A percentile compares a stretch with the other conserved stretches of the same genome.
Conservation (phyloP, 64 coral and sea anemone genomes). For the Montipora capricornis region DNA sequence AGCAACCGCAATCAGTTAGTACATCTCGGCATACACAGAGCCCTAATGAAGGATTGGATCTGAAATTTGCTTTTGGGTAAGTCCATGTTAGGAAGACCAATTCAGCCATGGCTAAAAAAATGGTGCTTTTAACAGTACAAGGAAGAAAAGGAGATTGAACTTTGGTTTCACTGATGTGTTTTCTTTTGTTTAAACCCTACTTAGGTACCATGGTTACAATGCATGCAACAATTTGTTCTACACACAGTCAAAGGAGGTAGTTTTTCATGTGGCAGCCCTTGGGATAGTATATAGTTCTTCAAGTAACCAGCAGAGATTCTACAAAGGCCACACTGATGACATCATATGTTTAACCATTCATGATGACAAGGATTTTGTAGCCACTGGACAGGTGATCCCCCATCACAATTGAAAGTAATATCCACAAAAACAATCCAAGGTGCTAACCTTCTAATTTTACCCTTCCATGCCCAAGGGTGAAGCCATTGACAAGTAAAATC, state of each 20-base stretch:
- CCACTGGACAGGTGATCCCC: constrained; percentile 89
- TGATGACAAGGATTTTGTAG: constrained; percentile 94
- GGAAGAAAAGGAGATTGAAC: background rate
- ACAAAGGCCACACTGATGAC: constrained; percentile 96
- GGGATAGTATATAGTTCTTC: constrained; percentile 87
- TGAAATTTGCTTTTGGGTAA: constrained; percentile 98
- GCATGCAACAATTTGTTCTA: constrained; percentile 99
- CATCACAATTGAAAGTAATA: background rate
- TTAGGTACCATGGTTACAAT: constrained; percentile 99
- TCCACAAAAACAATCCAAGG: too few relatives aligned
- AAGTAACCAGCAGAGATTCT: constrained; percentile 93
- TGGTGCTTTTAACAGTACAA: background rate
- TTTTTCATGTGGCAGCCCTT: constrained; percentile 93
- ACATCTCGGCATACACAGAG: constrained; percentile 45
- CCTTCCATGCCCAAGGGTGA: too few relatives aligned
- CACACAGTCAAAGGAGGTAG: constrained; percentile 94
- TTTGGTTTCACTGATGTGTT: background rate
- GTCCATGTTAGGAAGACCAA: background rate
- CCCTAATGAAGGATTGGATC: constrained; percentile 83
- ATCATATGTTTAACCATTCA: constrained; percentile 96
- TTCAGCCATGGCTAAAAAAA: too few relatives aligned
- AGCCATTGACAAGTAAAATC: too few relatives aligned
- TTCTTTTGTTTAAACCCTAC: background rate
- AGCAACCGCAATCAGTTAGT: constrained; percentile 73
- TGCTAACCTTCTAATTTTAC: too few relatives aligned